Evolutionary conservation across 1,140 invertebrate species (phyloP).

Genomic region (Drosophila biarmipes): DNA sequence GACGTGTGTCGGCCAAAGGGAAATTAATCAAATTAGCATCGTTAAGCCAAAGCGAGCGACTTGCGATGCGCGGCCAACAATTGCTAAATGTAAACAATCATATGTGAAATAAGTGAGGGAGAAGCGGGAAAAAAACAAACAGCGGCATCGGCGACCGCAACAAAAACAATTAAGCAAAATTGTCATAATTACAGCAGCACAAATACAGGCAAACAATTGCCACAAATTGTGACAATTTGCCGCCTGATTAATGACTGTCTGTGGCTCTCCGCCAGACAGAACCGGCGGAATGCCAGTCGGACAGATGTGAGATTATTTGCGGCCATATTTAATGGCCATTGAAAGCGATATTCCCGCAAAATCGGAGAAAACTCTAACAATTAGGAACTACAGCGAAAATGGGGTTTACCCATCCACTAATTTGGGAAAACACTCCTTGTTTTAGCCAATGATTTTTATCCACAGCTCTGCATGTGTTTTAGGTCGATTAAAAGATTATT

Average conservation of each 20-base stretch:
- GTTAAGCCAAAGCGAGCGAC: slow-evolving; percentile 57
- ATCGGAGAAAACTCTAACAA: slow-evolving; percentile 9
- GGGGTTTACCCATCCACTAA: background rate
- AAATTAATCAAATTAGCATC: slow-evolving; percentile 80
- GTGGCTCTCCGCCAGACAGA: slow-evolving; percentile 43
- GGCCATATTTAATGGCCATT: slow-evolving; percentile 42
- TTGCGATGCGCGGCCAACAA: slow-evolving; percentile 35
- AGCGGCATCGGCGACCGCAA: slow-evolving; percentile 19
- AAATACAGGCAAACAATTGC: slow-evolving; percentile 30
- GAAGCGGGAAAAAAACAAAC: slow-evolving; percentile 14
- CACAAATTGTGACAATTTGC: slow-evolving; percentile 58
- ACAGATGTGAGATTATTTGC: slow-evolving; percentile 44
- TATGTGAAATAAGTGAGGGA: slow-evolving; percentile 8
- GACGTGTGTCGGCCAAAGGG: slow-evolving; percentile 64
- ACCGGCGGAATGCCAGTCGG: slow-evolving; percentile 26
- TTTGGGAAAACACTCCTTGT: too few relatives aligned
- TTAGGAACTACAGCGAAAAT: slow-evolving; percentile 4
- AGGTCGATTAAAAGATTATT: background rate
- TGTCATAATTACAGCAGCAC: slow-evolving; percentile 57
- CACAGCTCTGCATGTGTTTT: background rate
- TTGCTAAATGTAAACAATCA: slow-evolving; percentile 52
- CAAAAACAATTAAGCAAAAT: slow-evolving; percentile 60
- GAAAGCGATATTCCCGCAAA: slow-evolving; percentile 27
- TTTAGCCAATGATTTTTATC: background rate
- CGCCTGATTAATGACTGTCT: slow-evolving; percentile 63